Base-by-base conservation (phyloP, 2,113 vertebrate genomes). In the Tenrec ecaudatus region DNA sequence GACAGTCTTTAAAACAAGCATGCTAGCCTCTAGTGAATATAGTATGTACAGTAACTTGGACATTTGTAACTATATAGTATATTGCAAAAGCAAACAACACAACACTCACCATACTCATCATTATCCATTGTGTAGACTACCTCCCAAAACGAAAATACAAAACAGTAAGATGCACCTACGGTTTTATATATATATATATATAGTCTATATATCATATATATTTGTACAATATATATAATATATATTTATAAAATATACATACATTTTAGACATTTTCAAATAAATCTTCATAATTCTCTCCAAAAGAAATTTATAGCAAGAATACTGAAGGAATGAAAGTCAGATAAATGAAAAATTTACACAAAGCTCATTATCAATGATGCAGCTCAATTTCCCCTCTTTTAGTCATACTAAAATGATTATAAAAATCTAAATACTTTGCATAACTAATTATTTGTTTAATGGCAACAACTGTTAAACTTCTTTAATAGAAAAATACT, bases 231-330 rank as follows among this genome's bases (percentile, higher is more conserved):
- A 98, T 98, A 98, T 97, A 97, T 98, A 98, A 97, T 98, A 98
- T 97, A 98, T 96, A 98, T 97, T 98, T 98, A 98, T 98, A 98
- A 98, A 98, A 98, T 98, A 98, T 98, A 98, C 98, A 98, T 98
- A 98, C 96, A 86, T 98, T 98, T 95, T 98, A 98, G 97, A 97
- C 91, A 98, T 98, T 97, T 98, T 97, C 97, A 98, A 98, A 98
- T 98, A 98, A 98, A 98, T 97, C 92, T 97, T 97, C 97, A 96
- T 92, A 94, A 97, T 98, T 97, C 97, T 92, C 90, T 98, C 95
- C 96, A 97, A 98, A 98, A 97, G 96, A 98, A 98, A 98, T 97
- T 93, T 96, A 98, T 97, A 98, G 97, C 96, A 98, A 97, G 93
- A 95, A 97, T 97, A 98, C 91, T 95, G 96, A 98, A 97, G 97